Percentiles rank a stretch among this genome's conserved stretches.
Conservation (phyloP, 2,888 invertebrate species). For the Acanthacorydalis orientalis region DNA sequence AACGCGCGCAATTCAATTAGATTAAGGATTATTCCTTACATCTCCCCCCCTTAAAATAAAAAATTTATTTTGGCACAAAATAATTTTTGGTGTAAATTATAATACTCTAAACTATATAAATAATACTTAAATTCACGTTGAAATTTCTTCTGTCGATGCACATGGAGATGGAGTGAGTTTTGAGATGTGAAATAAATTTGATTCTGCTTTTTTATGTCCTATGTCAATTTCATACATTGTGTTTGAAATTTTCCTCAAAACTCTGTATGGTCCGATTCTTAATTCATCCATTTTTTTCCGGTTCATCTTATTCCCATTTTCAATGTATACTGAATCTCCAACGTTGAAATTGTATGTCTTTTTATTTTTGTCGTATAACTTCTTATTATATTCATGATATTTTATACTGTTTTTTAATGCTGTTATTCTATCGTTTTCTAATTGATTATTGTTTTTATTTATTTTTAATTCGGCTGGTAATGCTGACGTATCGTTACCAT, state of each 20-base stretch:
- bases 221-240: constrained; percentile 12
- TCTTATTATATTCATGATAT: constrained; percentile 15
- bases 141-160: too few relatives aligned
- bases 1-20: too few relatives aligned
- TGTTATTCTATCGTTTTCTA: constrained; percentile 11
- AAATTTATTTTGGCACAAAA: too few relatives aligned
- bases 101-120: too few relatives aligned
- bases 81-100: too few relatives aligned
- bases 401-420: constrained; percentile 13
- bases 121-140: too few relatives aligned
- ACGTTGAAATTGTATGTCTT: constrained; percentile 14
- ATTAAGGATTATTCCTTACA: too few relatives aligned
- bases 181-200: constrained; percentile 14
- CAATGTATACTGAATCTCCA: constrained; percentile 16
- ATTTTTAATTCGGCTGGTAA: constrained; percentile 11
- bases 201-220: constrained; percentile 13
- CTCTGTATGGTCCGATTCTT: constrained; percentile 14
- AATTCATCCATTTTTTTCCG: constrained; percentile 16
- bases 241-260: constrained; percentile 13
- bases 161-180: constrained; percentile 11
- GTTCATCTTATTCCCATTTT: constrained; percentile 16
- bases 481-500: constrained; percentile 11
- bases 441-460: constrained; percentile 8
- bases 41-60: too few relatives aligned
- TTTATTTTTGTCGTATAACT: constrained; percentile 13